A percentile compares a stretch with the other conserved stretches of the same genome.
phyloP scores from a whole-genome alignment of 1,140 invertebrate genomes.

The Cephus cinctus region DNA sequence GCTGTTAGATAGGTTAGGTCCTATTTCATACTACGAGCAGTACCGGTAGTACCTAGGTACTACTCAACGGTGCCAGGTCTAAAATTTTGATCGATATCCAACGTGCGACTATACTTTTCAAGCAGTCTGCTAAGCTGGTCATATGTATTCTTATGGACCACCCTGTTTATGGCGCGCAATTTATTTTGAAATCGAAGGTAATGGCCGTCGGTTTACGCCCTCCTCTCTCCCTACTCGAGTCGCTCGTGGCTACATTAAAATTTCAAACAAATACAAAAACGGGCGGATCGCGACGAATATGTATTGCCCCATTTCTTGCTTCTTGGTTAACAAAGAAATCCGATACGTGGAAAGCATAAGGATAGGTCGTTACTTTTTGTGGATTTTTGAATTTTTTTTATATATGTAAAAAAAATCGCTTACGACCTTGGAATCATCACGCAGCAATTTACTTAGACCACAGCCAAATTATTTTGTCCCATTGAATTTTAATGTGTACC shows the following conservation, averaged over 20 bases:
- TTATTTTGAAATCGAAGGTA: slow-evolving; percentile 56
- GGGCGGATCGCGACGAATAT: slow-evolving; percentile 29
- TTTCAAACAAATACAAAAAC: slow-evolving; percentile 47
- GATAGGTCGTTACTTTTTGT: background rate
- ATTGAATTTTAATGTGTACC: no score
- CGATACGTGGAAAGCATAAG: no score
- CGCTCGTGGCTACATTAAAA: slow-evolving; percentile 42
- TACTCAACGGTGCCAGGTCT: background rate
- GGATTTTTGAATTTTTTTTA: background rate
- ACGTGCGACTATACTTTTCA: slow-evolving; percentile 38
- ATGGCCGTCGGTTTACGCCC: slow-evolving; percentile 48
- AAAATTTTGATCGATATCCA: slow-evolving; percentile 31
- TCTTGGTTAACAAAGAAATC: background rate
- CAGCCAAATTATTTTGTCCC: no score
- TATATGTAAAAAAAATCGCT: no score
- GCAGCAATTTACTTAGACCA: no score
- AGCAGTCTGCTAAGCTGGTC: slow-evolving; percentile 43
- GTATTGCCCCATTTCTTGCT: slow-evolving; percentile 34
- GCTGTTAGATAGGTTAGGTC: no score
- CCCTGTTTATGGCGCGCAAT: slow-evolving; percentile 53
- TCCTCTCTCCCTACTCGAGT: slow-evolving; percentile 1
- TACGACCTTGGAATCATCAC: no score
- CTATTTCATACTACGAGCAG: no score
- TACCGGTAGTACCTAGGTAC: no score
- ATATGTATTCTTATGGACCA: slow-evolving; percentile 51